Evolutionary conservation across 2,888 invertebrate species (phyloP).

Genomic region (Prenolepis imparis): DNA sequence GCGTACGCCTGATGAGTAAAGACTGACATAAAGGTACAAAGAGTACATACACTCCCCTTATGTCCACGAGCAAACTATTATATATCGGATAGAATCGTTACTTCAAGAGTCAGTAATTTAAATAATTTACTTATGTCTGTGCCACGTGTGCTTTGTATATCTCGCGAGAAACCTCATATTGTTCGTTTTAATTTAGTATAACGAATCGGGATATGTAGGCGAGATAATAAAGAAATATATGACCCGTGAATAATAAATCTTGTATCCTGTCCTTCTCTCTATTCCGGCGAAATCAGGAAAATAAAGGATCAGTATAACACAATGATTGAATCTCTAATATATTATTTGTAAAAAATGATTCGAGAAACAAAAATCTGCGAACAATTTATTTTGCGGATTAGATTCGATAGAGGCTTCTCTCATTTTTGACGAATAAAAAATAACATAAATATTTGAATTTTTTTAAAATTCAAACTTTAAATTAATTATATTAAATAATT

Average conservation of each 20-base stretch:
- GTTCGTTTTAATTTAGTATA: background rate
- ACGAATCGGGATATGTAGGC: background rate
- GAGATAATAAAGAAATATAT: background rate
- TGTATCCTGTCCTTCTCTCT: background rate
- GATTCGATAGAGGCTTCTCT: background rate
- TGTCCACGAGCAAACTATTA: background rate
- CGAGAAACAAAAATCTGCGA: background rate
- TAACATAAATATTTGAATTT: background rate
- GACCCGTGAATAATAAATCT: background rate
- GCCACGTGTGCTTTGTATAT: background rate
- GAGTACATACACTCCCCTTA: background rate
- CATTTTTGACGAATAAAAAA: background rate
- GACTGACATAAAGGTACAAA: background rate
- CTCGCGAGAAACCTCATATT: background rate
- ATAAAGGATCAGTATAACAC: background rate
- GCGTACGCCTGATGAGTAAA: background rate
- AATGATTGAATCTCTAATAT: background rate
- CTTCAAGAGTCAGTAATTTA: slow-evolving; percentile 25
- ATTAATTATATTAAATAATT: background rate
- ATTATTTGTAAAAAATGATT: background rate
- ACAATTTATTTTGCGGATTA: background rate
- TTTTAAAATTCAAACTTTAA: background rate
- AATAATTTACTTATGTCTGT: slow-evolving; percentile 28
- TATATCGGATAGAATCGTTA: slow-evolving; percentile 14
- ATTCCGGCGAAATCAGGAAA: background rate